Base-by-base conservation (phyloP, 2,797 vertebrate species). In the Otolemur crassicaudatus region DNA sequence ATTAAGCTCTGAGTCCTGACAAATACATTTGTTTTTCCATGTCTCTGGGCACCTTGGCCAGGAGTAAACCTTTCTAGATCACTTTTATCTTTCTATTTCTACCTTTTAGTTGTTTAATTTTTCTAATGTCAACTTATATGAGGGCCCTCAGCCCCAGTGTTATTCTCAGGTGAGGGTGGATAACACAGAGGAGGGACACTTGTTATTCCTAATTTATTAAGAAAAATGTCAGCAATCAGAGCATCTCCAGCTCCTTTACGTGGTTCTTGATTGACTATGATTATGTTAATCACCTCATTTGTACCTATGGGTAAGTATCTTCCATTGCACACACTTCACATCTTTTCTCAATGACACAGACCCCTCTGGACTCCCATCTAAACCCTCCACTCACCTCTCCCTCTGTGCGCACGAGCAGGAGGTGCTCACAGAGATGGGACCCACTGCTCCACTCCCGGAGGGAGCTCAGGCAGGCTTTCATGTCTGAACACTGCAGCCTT, bases 401-500 rank as follows among this genome's bases (percentile, higher is more conserved):
- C 31, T 97, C 89, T 16, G 46, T 23, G 9, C 76, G 73, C 37
- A 72, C 13, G 22, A 97, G 94, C 65, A 4, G 17, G 31, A 97
- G 25, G 25, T 8, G 0, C 84, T 92, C n/a, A 27, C 97, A 97
- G 16, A 96, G 43, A 25, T 0, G 7, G 19, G 65, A 37, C 27
- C 14, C n/a, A 1, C 1, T 11, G 12, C 0, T 8, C 95, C 95
- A 97, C 29, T 86, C 2, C 27, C 1, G 22, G 13, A 56, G 69
- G 72, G 2, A 13, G 23, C 70, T 94, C n/a, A 3, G 22, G 20
- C 94, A 87, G 23, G 53, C 3, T 11, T 40, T 91, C 20, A 5
- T 34, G 2, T 98, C 53, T 1, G 6, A 75, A 93, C 97, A 98
- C 90, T 81, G 93, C 2, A 99, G 93, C 34, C 99, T 98, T 88